Conservation (phyloP, 2,113 vertebrate genomes). For the Notiomystis cincta region DNA sequence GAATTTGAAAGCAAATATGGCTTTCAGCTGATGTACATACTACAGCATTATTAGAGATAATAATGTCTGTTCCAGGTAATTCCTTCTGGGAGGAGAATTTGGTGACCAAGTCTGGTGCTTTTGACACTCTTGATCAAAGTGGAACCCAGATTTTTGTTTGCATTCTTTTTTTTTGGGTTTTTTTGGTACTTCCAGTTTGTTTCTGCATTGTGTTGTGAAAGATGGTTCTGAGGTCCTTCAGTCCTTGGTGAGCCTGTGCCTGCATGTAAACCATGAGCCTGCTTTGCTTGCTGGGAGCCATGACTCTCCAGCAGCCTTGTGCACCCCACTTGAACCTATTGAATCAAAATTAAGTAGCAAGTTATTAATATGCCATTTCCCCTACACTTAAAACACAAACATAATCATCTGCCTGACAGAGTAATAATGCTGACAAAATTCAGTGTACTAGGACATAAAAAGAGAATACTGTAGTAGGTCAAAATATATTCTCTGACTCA, state of each 20-base stretch:
- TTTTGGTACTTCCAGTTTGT: neutral
- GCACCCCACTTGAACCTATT: neutral
- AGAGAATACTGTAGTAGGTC: neutral
- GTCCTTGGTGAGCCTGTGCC: neutral
- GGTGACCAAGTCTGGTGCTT: neutral
- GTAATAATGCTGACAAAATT: neutral
- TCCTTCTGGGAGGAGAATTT: neutral
- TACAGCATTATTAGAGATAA: neutral
- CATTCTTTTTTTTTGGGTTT: neutral
- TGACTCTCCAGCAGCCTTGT: neutral
- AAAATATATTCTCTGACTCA: neutral
- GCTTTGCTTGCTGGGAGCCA: neutral
- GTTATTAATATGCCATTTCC: neutral
- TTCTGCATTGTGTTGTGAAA: neutral
- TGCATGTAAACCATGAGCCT: accelerated
- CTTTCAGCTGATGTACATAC: neutral
- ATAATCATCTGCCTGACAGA: neutral
- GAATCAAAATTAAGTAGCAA: neutral
- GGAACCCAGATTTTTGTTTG: neutral
- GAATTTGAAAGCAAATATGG: neutral
- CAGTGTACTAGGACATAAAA: neutral
- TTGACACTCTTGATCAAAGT: neutral
- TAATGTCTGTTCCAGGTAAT: neutral
- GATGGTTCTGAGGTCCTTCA: too few species aligned
- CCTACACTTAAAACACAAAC: neutral